phyloP scores from a whole-genome alignment of 2,888 invertebrate genomes.

The Sympetrum striolatum region DNA sequence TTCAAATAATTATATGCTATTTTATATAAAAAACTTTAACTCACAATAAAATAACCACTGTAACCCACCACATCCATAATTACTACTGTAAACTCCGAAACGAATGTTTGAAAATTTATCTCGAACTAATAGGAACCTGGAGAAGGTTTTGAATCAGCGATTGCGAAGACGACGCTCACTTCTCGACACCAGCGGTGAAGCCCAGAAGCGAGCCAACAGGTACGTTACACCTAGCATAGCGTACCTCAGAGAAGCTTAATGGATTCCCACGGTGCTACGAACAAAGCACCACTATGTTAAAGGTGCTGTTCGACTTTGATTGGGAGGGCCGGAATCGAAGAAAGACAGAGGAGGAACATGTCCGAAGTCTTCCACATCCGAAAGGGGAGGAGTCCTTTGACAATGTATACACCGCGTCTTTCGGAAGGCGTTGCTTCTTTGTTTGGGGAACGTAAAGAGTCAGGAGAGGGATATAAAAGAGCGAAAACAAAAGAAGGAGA shows the following conservation, averaged over 20 bases:
- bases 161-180: too few relatives aligned
- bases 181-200: too few relatives aligned
- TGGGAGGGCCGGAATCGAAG: neutral
- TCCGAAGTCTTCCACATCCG: neutral
- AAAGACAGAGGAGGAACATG: neutral
- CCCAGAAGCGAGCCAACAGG: too few relatives aligned
- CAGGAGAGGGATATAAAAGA: neutral
- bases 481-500: neutral
- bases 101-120: too few relatives aligned
- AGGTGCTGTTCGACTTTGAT: neutral
- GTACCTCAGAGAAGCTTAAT: neutral
- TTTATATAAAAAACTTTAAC: too few relatives aligned
- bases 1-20: too few relatives aligned
- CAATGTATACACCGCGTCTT: neutral
- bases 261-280: neutral
- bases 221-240: neutral
- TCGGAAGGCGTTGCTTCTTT: neutral
- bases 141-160: too few relatives aligned
- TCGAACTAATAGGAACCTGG: too few relatives aligned
- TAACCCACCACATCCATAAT: too few relatives aligned
- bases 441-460: neutral
- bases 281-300: neutral
- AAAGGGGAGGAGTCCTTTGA: conserved; percentile 8
- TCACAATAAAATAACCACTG: too few relatives aligned
- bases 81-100: too few relatives aligned